Conservation (phyloP, 1,140 invertebrate genomes). For the Ceratitis capitata region DNA sequence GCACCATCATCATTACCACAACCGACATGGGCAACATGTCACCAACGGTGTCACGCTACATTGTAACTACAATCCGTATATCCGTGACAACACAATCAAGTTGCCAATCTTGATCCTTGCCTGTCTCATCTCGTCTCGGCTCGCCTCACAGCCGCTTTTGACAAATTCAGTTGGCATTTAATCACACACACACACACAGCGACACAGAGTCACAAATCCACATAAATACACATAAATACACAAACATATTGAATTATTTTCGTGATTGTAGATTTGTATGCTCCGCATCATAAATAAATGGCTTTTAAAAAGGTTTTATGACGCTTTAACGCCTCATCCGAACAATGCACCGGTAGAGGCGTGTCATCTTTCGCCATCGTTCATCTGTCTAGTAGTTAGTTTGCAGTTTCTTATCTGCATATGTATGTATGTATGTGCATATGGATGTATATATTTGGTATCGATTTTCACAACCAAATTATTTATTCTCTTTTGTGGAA, state of each 20-base stretch:
- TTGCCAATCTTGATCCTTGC: conserved; percentile 15
- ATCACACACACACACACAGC: too few relatives aligned
- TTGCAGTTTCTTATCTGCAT: too few relatives aligned
- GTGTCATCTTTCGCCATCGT: conserved; percentile 26
- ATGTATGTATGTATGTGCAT: too few relatives aligned
- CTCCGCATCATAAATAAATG: conserved; percentile 22
- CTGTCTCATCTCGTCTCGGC: neutral
- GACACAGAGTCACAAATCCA: too few relatives aligned
- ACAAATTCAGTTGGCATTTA: neutral
- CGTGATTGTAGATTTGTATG: neutral
- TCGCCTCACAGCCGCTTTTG: neutral
- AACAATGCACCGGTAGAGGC: conserved; percentile 7
- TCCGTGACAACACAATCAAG: conserved; percentile 32
- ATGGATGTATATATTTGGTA: too few relatives aligned
- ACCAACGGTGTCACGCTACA: conserved; percentile 9
- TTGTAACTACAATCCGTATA: conserved; percentile 23
- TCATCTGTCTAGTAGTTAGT: neutral
- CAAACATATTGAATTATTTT: neutral
- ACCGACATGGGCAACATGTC: neutral
- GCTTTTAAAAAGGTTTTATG: conserved; percentile 41
- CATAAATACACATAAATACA: too few relatives aligned
- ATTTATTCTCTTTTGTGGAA: neutral
- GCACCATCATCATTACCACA: conserved; percentile 3
- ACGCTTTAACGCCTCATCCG: conserved; percentile 35
- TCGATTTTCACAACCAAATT: neutral